These are phyloP conservation scores for Coelogynopora nodosa DNA, from an alignment of 2,888 invertebrate species.

Conservation along the genomic window DNA sequence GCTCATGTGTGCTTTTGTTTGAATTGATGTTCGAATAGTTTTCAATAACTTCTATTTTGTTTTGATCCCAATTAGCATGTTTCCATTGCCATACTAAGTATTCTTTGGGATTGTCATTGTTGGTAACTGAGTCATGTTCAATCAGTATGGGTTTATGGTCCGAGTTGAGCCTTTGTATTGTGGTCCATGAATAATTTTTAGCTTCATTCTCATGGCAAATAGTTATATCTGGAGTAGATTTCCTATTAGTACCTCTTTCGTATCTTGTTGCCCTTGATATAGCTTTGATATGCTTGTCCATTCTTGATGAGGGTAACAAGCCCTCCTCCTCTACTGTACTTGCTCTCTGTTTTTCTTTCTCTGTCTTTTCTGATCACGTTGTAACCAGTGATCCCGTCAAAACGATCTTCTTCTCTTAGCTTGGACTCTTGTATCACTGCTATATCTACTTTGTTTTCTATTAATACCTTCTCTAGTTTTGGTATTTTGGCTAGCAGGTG, in stretches of 20 bases:
- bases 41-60: neutral
- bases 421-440: neutral
- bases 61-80: neutral
- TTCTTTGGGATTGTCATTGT: neutral
- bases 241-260: neutral
- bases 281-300: neutral
- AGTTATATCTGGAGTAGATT: neutral
- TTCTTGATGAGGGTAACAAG: neutral
- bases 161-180: neutral
- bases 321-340: neutral
- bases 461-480: neutral
- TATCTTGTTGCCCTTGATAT: neutral
- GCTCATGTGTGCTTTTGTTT: neutral
- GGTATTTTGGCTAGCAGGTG: neutral
- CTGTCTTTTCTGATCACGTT: slow-evolving; percentile 5
- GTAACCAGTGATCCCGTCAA: neutral
- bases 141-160: neutral
- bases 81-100: neutral
- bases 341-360: neutral
- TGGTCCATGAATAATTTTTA: neutral
- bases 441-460: neutral
- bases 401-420: neutral
- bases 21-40: neutral
- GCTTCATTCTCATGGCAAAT: neutral
- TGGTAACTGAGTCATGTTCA: neutral